phyloP scores from a whole-genome alignment of 2,113 vertebrate species.

The Crotalus viridis region DNA sequence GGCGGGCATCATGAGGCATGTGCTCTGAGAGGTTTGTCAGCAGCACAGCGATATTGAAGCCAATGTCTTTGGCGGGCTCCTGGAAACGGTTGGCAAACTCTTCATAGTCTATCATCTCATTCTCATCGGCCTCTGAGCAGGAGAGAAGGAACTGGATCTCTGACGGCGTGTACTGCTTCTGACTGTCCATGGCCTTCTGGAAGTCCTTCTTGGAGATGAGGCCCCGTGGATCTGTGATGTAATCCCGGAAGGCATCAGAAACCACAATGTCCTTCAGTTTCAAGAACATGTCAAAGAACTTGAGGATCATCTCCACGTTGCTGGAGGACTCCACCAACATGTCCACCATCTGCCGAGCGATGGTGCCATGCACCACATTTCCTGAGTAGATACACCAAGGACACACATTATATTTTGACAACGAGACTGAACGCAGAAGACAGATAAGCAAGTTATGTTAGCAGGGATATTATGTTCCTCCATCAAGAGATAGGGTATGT shows the following conservation, averaged over 20 bases:
- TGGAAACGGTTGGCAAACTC: slow-evolving; percentile 93
- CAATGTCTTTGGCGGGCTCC: slow-evolving; percentile 93
- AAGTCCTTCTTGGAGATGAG: slow-evolving; percentile 98
- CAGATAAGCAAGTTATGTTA: neutral
- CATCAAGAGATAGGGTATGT: neutral
- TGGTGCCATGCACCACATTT: slow-evolving; percentile 93
- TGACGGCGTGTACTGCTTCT: slow-evolving; percentile 87
- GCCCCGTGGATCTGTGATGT: slow-evolving; percentile 88
- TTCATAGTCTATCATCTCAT: slow-evolving; percentile 95
- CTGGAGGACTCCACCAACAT: slow-evolving; percentile 97
- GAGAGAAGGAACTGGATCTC: slow-evolving; percentile 98
- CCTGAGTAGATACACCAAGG: slow-evolving; percentile 66
- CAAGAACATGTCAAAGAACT: slow-evolving; percentile 99
- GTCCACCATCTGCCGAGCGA: slow-evolving; percentile 97
- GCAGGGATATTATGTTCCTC: neutral
- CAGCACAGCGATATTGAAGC: slow-evolving; percentile 93
- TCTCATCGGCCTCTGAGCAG: slow-evolving; percentile 93
- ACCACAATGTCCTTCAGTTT: slow-evolving; percentile 95
- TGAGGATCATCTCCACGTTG: slow-evolving; percentile 98
- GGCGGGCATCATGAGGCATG: slow-evolving; percentile 88
- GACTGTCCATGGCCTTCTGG: slow-evolving; percentile 98
- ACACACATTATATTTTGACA: neutral
- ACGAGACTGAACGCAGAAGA: fast-evolving
- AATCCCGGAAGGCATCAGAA: slow-evolving; percentile 92
- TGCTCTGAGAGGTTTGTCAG: slow-evolving; percentile 94